Evolutionary conservation across 2,113 vertebrate genomes (phyloP), one percentile per base, ranked within the genome.

Genomic region (Scatophagus argus): DNA sequence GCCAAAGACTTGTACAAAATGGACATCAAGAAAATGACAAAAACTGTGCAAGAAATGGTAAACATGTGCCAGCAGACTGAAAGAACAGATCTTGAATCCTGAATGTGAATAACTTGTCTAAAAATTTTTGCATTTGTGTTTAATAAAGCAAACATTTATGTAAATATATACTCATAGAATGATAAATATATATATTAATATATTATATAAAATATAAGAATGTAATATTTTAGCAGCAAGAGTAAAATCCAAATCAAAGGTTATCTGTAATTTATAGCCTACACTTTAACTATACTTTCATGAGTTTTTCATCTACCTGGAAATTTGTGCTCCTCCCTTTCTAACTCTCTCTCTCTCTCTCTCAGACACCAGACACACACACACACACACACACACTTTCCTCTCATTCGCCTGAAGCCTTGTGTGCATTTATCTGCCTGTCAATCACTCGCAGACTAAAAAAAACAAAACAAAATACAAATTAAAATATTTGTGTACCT

Each of bases 401-500:
- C 23, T 46, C 52, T 62, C 25, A 70, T 51, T 76, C 23, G 79
- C 89, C 86, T 47, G 16, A 84, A 88, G 88, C 83, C 23, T 46
- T 1, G n/a, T n/a, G n/a, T n/a, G 1, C 63, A 82, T 91, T 82
- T 77, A 90, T 87, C 71, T 61, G 36, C 44, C 65, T 91, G 88
- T 86, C 91, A 92, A 87, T 92, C 89, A 87, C 72, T 59, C 16
- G 16, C 14, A 0, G 16, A 32, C 8, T 19, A 29, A 51, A 71
- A 43, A 58, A 71, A n/a, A 47, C 16, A 29, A 51, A 71, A 43
- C 54, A 71, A n/a, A 47, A 47, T 21, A 6, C 10, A 73, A 83
- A 89, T 88, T 83, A 84, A 85, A 90, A 83, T 68, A 80, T 85
- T 74, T 87, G 58, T 52, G 54, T 72, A 55, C 41, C 60, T 87